phyloP scores from a whole-genome alignment of 2,888 invertebrate species.

The Elmis aenea region DNA sequence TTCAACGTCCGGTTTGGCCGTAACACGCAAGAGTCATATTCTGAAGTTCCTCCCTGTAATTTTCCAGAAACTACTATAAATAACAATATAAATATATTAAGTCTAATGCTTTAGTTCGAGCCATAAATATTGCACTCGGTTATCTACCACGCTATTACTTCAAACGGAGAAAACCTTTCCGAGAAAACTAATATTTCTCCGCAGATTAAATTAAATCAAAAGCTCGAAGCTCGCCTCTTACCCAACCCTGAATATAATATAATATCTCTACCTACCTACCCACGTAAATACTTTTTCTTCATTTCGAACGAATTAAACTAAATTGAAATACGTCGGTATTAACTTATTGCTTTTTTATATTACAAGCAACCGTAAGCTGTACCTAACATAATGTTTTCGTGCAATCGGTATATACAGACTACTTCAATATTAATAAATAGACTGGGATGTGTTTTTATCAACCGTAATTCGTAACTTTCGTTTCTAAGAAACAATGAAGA shows the following conservation, averaged over 20 bases:
- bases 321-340: conserved; percentile 47
- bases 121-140: conserved; percentile 39
- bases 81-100: conserved; percentile 45
- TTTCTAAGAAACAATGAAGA: background rate
- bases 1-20: conserved; percentile 30
- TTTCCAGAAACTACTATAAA: conserved; percentile 41
- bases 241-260: conserved; percentile 41
- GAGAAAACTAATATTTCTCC: conserved; percentile 46
- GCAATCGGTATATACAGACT: no score
- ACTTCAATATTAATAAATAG: no score
- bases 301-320: conserved; percentile 46
- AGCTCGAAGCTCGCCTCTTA: conserved; percentile 36
- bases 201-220: conserved; percentile 49
- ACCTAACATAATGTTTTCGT: no score
- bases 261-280: conserved; percentile 39
- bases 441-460: no score
- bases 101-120: conserved; percentile 41
- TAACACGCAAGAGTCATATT: conserved; percentile 29
- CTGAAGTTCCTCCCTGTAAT: conserved; percentile 32
- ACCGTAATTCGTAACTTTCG: no score
- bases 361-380: no score
- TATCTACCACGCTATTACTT: conserved; percentile 35
- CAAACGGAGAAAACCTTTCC: conserved; percentile 39
- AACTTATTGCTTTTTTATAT: conserved; percentile 41
- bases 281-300: conserved; percentile 45